Evolutionary conservation across 2,888 invertebrate species (phyloP), one percentile per base, ranked within the genome.

Genomic region (Orchesellides sinensis): DNA sequence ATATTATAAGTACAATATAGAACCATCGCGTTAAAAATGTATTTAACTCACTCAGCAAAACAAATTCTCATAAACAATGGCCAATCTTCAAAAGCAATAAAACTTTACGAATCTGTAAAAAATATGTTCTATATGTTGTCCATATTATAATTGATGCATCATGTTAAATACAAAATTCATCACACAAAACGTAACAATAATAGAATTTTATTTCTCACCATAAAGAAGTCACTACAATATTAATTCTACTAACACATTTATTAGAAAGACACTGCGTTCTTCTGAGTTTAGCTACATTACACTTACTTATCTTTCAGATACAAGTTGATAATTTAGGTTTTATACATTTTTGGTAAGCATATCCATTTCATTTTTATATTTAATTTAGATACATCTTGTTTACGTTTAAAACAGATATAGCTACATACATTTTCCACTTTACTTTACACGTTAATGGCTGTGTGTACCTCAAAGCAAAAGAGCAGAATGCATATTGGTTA

Each of bases 201-300:
- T 63, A 63, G n/a, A 21, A 63, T 63, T 63, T 63, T 63, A 63
- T 63, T 63, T 40, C 40, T 66, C 27, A 63, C 63, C 40, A 61
- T 19, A 17, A 65, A 56, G 45, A 59, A 25, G 27, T 59, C 29
- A 47, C 68, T 66, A 63, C 63, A 63, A 63, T 4, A 23, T 63
- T 63, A 25, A 25, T 12, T 25, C 8, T 69, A 69, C 40, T 72
- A 78, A 78, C 80, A 80, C 80, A 80, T 80, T 80, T n/a, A 72
- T 47, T 54, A 80, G 80, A 80, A 80, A 80, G 80, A 80, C 80
- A 66, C 66, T 73, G 80, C 80, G 80, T 80, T 80, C 52, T 32
- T 78, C 78, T 59, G 68, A 77, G 77, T 68, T 59, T 47, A 47
- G n/a, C 25, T 45, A 19, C 23, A 54, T 54, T 69, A n/a, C 27